These are phyloP conservation scores for Catamblyrhynchus diadema DNA, from an alignment of 2,797 vertebrate genomes.

Conservation along the genomic window DNA sequence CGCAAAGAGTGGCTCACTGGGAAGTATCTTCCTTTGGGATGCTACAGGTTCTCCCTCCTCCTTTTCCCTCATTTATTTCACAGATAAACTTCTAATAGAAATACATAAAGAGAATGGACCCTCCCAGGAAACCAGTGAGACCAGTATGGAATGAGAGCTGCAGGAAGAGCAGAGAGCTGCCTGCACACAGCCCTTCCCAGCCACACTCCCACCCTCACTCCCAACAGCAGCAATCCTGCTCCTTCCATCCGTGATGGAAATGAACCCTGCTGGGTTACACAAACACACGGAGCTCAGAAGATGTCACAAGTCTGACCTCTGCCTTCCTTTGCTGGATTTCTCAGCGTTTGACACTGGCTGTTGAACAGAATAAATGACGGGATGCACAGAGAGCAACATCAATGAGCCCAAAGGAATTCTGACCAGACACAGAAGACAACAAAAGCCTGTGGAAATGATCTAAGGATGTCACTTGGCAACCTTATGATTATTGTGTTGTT, in stretches of 20 bases:
- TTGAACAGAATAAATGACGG: conserved; percentile 20
- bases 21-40: not conserved
- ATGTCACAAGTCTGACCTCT: conserved; percentile 14
- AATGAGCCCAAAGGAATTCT: conserved; percentile 32
- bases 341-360: not conserved
- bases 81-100: not conserved
- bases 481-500: not conserved
- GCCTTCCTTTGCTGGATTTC: conserved; percentile 15
- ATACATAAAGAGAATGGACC: not conserved
- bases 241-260: conserved; percentile 8
- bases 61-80: not conserved
- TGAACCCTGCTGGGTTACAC: conserved; percentile 37
- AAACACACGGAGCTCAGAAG: conserved; percentile 19
- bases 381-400: conserved; percentile 25
- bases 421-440: conserved; percentile 4
- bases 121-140: not conserved
- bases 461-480: conserved; percentile 31
- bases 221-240: not conserved
- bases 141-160: not conserved
- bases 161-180: not conserved
- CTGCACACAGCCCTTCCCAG: not conserved
- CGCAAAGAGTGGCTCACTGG: not conserved
- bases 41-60: not conserved
- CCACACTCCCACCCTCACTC: not conserved
- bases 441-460: conserved; percentile 12